Conservation (phyloP, 1,140 invertebrate genomes). For the Cylas formicarius region DNA sequence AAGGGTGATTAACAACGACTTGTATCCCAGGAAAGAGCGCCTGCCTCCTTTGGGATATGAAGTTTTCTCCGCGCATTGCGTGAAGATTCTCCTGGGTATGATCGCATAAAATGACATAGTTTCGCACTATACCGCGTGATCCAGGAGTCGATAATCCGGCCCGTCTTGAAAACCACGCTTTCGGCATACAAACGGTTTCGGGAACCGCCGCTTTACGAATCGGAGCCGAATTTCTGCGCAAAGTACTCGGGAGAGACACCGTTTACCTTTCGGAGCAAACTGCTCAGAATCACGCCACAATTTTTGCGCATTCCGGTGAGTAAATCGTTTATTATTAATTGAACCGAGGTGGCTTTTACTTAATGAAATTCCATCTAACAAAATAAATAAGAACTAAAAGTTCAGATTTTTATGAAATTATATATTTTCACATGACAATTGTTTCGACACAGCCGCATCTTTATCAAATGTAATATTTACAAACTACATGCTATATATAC, state of each 20-base stretch:
- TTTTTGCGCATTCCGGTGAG: conserved; percentile 8
- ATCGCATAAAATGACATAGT: not conserved
- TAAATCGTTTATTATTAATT: too few relatives aligned
- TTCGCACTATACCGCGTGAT: not conserved
- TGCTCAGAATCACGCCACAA: not conserved
- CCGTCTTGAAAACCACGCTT: conserved; percentile 43
- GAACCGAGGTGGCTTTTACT: too few relatives aligned
- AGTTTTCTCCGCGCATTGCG: conserved; percentile 69
- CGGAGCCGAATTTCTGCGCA: conserved; percentile 80
- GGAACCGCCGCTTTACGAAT: conserved; percentile 89
- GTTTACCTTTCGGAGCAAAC: conserved; percentile 7
- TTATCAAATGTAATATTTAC: too few relatives aligned
- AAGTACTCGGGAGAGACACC: conserved; percentile 22
- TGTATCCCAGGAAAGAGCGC: conserved; percentile 91
- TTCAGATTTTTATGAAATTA: too few relatives aligned
- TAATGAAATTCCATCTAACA: too few relatives aligned
- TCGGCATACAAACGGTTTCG: conserved; percentile 87
- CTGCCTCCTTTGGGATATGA: conserved; percentile 87
- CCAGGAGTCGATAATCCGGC: conserved; percentile 8
- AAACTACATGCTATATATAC: too few relatives aligned
- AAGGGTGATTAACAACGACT: conserved; percentile 69
- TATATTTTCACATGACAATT: too few relatives aligned
- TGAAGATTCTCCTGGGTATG: conserved; percentile 73
- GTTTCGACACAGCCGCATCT: too few relatives aligned
- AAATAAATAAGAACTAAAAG: too few relatives aligned